phyloP scores from a whole-genome alignment of 1,140 invertebrate species.

The Papilio helenus region DNA sequence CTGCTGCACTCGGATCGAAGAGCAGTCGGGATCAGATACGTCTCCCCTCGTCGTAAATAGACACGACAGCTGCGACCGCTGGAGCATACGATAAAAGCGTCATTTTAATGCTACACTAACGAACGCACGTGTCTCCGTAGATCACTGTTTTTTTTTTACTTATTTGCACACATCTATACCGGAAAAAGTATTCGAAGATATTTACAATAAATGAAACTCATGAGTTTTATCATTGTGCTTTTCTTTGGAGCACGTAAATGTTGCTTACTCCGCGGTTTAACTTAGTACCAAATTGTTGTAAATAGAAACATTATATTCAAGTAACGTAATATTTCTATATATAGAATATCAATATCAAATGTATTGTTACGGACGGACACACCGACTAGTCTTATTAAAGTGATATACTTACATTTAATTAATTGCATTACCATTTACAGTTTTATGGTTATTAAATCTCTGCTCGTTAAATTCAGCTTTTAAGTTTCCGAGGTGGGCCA shows the following conservation, averaged over 20 bases:
- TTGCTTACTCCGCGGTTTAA: neutral
- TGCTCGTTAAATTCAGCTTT: constrained; percentile 5
- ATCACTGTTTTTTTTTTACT: constrained; percentile 29
- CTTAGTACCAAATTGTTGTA: neutral
- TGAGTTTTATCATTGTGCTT: neutral
- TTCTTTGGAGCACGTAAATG: neutral
- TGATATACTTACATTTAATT: neutral
- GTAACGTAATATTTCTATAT: constrained; percentile 11
- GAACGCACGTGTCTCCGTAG: constrained; percentile 49
- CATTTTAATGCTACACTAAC: constrained; percentile 57
- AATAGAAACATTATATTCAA: neutral
- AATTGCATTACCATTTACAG: neutral
- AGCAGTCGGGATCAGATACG: constrained; percentile 50
- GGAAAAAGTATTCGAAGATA: neutral
- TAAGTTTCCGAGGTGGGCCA: neutral
- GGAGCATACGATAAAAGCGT: constrained; percentile 66
- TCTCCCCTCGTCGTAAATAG: constrained; percentile 71
- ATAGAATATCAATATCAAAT: constrained; percentile 3
- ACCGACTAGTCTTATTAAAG: neutral
- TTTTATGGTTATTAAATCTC: neutral
- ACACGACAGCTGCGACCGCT: constrained; percentile 74
- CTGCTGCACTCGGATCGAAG: constrained; percentile 44
- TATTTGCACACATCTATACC: neutral
- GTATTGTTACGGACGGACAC: neutral
- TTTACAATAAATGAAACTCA: too few relatives aligned